Evolutionary conservation across 2,113 vertebrate genomes (phyloP).

Genomic region (Circaetus gallicus): DNA sequence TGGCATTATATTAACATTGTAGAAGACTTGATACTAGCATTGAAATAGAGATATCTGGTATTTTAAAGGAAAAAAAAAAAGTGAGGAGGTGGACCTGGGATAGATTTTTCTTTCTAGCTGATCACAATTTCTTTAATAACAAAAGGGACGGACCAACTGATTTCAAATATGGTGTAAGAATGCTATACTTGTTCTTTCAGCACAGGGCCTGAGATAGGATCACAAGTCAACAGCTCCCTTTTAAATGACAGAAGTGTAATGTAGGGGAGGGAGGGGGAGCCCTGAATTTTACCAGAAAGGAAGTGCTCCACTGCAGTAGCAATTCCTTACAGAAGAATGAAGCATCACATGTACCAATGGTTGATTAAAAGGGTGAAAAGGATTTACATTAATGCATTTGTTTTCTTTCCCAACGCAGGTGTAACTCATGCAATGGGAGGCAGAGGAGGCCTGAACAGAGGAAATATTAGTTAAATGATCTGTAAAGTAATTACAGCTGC

Average conservation of each 20-base stretch:
- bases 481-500: conserved; percentile 60
- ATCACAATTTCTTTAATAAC: not conserved
- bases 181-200: not conserved
- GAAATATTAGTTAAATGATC: conserved; percentile 73
- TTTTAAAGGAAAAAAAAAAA: not conserved
- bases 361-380: not conserved
- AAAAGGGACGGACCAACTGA: not conserved
- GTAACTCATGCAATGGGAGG: conserved; percentile 79
- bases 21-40: not conserved
- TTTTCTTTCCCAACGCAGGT: conserved; percentile 70
- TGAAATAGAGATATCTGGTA: not conserved
- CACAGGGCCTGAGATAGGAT: not conserved
- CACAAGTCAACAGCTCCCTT: not conserved
- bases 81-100: not conserved
- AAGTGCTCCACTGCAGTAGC: not conserved
- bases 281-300: not conserved
- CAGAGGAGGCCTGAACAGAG: conserved; percentile 89
- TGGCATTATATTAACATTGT: not conserved
- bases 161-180: not conserved
- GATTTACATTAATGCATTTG: not conserved
- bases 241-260: not conserved
- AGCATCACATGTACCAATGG: not conserved
- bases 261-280: not conserved
- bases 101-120: not conserved
- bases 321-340: not conserved